phyloP scores from a whole-genome alignment of 1,140 invertebrate genomes.

The Thaumetopoea pityocampa region DNA sequence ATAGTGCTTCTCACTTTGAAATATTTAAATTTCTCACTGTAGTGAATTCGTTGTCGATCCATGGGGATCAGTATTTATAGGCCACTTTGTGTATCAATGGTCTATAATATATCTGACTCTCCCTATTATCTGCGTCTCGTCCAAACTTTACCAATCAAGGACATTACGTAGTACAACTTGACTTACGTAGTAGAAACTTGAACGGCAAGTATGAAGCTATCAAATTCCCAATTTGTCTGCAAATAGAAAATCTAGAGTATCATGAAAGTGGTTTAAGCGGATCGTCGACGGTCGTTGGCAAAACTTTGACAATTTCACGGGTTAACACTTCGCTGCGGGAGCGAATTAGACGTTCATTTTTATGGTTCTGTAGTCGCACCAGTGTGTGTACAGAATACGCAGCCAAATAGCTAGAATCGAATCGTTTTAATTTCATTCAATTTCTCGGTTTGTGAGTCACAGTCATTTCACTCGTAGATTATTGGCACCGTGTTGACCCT shows the following conservation, averaged over 20 bases:
- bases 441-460: too few species aligned
- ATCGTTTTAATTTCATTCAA: too few species aligned
- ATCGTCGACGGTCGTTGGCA: neutral
- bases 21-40: too few species aligned
- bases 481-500: too few species aligned
- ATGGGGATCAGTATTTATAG: too few species aligned
- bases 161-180: constrained; percentile 5
- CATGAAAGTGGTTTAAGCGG: neutral
- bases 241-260: constrained; percentile 14
- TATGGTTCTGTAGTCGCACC: constrained; percentile 1
- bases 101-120: constrained; percentile 1
- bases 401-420: neutral
- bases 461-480: too few species aligned
- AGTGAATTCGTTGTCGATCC: too few species aligned
- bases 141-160: too few species aligned
- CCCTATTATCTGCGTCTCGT: too few species aligned
- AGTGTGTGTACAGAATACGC: constrained; percentile 6
- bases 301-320: constrained; percentile 15
- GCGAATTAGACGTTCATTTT: constrained; percentile 10
- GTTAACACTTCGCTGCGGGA: constrained; percentile 6
- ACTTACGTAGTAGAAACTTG: constrained; percentile 4
- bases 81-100: too few species aligned
- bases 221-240: constrained; percentile 9
- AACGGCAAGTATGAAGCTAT: constrained; percentile 9
- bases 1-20: too few species aligned